A percentile compares a stretch with the other conserved stretches of the same genome.
phyloP scores from a whole-genome alignment of 2,113 vertebrate genomes.

The Peromyscus leucopus region DNA sequence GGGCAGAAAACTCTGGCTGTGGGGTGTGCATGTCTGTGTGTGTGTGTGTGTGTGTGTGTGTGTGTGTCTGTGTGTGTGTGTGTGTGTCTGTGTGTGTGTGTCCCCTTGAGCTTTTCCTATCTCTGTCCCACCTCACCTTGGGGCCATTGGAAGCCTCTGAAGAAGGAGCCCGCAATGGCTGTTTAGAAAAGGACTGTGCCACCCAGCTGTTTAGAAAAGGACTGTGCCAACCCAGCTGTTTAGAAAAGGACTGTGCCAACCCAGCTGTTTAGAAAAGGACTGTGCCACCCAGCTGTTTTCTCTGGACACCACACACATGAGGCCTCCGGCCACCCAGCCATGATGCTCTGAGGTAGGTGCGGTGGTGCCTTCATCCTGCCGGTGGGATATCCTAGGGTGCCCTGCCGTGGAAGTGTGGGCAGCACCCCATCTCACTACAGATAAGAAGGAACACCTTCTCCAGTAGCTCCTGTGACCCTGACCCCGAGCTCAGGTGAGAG shows the following conservation, averaged over 20 bases:
- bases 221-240: too few species aligned
- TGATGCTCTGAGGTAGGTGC: too few species aligned
- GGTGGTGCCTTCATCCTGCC: fast-evolving
- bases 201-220: neutral
- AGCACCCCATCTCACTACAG: neutral
- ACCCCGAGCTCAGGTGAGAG: neutral
- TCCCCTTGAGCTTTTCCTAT: neutral
- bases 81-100: neutral
- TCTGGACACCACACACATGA: neutral
- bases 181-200: neutral
- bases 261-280: too few species aligned
- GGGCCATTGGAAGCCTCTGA: neutral
- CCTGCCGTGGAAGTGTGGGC: neutral
- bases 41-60: neutral
- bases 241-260: neutral
- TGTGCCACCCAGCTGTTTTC: neutral
- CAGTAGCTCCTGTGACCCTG: too few species aligned
- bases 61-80: neutral
- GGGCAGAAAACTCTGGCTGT: neutral
- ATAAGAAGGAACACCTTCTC: too few species aligned
- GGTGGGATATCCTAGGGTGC: fast-evolving
- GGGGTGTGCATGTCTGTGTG: neutral
- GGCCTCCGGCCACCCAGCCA: neutral
- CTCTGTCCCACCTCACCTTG: neutral
- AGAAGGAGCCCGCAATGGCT: too few species aligned